Evolutionary conservation across 2,797 vertebrate species (phyloP).

Genomic region (Pangasius sanitwongsei): DNA sequence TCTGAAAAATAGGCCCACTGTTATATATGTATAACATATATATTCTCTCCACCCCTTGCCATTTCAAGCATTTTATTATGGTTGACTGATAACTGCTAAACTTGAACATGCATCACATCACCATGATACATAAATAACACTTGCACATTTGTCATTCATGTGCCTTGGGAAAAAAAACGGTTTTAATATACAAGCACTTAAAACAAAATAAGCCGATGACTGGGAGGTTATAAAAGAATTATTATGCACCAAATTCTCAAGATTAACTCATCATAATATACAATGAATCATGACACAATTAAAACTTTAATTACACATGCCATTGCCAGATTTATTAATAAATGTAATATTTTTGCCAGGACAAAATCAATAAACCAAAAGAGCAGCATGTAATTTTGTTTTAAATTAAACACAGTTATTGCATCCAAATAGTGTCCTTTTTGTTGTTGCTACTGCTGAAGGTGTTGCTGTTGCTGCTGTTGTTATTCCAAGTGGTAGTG

Average conservation of each 20-base stretch:
- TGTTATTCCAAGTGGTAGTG: background rate
- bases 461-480: background rate
- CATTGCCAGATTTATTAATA: background rate
- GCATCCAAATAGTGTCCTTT: background rate
- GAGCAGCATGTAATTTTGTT: background rate
- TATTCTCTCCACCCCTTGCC: background rate
- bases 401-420: background rate
- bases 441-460: background rate
- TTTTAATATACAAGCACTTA: conserved; percentile 1
- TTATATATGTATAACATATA: background rate
- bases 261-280: background rate
- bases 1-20: background rate
- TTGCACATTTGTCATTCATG: background rate
- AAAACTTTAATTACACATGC: background rate
- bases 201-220: background rate
- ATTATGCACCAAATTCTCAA: too few species aligned
- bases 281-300: background rate
- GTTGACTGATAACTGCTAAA: conserved; percentile 7
- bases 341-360: background rate
- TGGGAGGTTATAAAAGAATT: background rate
- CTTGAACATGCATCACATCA: conserved; percentile 6
- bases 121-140: conserved; percentile 11
- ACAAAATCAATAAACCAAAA: background rate
- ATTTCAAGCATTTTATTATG: background rate
- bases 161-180: background rate